Evolutionary conservation across 2,888 invertebrate species (phyloP).

Genomic region (Micoletzkya japonica): DNA sequence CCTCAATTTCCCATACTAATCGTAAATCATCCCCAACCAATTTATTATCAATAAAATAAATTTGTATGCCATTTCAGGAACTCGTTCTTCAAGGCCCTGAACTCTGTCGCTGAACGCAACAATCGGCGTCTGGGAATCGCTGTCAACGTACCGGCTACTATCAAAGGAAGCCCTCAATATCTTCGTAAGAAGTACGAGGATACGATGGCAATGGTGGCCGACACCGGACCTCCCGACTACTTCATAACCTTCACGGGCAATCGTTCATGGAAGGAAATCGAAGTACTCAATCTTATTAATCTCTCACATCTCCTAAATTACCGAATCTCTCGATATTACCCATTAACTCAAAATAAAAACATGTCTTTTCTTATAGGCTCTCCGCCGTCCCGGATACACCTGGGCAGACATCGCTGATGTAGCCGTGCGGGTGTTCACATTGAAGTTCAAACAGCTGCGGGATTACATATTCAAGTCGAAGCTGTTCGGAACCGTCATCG

Average conservation of each 20-base stretch:
- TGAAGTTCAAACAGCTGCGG: background rate
- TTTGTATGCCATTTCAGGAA: background rate
- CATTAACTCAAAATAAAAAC: too few relatives aligned
- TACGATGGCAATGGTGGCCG: background rate
- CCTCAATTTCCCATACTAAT: too few relatives aligned
- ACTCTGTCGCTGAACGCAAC: background rate
- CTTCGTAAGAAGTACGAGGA: background rate
- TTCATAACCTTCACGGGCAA: conserved; percentile 1
- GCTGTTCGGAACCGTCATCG: background rate
- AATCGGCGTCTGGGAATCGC: background rate
- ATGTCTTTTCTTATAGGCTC: too few relatives aligned
- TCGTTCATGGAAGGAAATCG: background rate
- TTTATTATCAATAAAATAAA: background rate
- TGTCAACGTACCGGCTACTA: background rate
- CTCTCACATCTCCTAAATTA: too few relatives aligned
- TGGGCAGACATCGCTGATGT: background rate
- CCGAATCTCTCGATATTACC: too few relatives aligned
- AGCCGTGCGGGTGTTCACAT: background rate
- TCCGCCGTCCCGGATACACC: too few relatives aligned
- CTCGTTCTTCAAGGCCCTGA: background rate
- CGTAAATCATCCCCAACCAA: too few relatives aligned
- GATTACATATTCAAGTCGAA: background rate
- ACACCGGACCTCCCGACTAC: background rate
- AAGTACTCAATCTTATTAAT: too few relatives aligned
- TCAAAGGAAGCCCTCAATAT: background rate